Evolutionary conservation across 2,888 invertebrate genomes (phyloP).

Genomic region (Sesamia inferens): DNA sequence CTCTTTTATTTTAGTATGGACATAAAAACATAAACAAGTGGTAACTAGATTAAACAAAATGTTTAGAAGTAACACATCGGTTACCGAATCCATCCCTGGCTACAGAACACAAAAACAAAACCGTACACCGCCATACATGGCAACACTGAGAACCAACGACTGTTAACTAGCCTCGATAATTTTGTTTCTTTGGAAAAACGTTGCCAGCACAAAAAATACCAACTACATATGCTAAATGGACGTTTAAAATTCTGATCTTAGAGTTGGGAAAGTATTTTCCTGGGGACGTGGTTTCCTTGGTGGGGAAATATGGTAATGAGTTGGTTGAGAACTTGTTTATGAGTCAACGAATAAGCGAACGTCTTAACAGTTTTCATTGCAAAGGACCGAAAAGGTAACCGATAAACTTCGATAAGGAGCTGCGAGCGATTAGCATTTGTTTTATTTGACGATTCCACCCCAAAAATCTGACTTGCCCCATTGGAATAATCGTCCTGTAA

Average conservation of each 20-base stretch:
- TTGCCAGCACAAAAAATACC: slow-evolving; percentile 40
- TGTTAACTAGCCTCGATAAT: slow-evolving; percentile 50
- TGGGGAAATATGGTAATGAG: slow-evolving; percentile 7
- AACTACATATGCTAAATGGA: slow-evolving; percentile 44
- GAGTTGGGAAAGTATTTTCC: slow-evolving; percentile 23
- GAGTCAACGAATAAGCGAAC: neutral
- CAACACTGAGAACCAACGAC: slow-evolving; percentile 35
- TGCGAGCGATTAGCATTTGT: too few relatives aligned
- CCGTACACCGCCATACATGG: slow-evolving; percentile 47
- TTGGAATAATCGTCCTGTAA: too few relatives aligned
- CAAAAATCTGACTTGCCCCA: too few relatives aligned
- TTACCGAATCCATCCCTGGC: slow-evolving; percentile 33
- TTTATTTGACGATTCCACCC: too few relatives aligned
- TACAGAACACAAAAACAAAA: slow-evolving; percentile 35
- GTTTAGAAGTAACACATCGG: neutral
- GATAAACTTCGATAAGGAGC: too few relatives aligned
- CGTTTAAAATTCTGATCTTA: slow-evolving; percentile 26
- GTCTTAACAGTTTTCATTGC: too few relatives aligned
- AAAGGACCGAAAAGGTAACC: too few relatives aligned
- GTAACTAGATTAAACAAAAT: neutral
- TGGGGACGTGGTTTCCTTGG: slow-evolving; percentile 14
- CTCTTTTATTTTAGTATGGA: too few relatives aligned
- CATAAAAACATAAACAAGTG: too few relatives aligned
- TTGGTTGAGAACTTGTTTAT: neutral
- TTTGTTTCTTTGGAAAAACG: slow-evolving; percentile 59